Evolutionary conservation across 2,888 invertebrate genomes (phyloP), one percentile per base, ranked within the genome.

Genomic region (Hydrotaea cyrtoneurina): DNA sequence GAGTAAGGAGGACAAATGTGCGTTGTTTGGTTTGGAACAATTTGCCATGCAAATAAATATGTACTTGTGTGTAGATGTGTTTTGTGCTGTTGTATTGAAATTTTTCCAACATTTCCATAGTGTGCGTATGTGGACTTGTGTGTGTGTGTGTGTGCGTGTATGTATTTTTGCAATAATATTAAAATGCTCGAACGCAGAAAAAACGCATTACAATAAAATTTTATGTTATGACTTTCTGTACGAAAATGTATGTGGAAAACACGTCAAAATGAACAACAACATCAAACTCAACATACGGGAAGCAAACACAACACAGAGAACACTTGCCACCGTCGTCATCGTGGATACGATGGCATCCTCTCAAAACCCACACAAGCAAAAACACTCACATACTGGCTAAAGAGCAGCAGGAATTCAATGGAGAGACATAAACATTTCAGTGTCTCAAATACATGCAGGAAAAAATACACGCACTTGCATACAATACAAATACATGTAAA

Each of bases 171-270:
- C 87, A 86, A 86, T 86, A 80, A 88, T 90, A 90, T 91, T 90
- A 90, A 90, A 90, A 90, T 90, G 90, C 90, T 91, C 87, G 89
- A 90, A 88, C 89, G 89, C 89, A 89, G 89, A 89, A 90, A 89
- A 90, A 90, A 88, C 89, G 89, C 91, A 90, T 91, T 89, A 90
- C 89, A 90, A 89, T 90, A 90, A 91, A 90, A 90, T 91, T 90
- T 90, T 90, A 91, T 90, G 90, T 89, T 90, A 90, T 89, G 79
- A 77, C 73, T 77, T 69, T 82, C 72, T 78, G 64, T 62, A 55
- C 72, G 46, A 72, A 55, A 74, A 80, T 89, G 86, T 88, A 88
- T 88, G 87, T 87, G 87, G 88, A 87, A 89, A 90, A 90, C 90
- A 90, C 90, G 88, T 90, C 90, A 90, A 89, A 87, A 79, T 80